Evolutionary conservation across 2,113 vertebrate genomes (phyloP), one percentile per base, ranked within the genome.

Genomic region (Hippocampus guttulatus): DNA sequence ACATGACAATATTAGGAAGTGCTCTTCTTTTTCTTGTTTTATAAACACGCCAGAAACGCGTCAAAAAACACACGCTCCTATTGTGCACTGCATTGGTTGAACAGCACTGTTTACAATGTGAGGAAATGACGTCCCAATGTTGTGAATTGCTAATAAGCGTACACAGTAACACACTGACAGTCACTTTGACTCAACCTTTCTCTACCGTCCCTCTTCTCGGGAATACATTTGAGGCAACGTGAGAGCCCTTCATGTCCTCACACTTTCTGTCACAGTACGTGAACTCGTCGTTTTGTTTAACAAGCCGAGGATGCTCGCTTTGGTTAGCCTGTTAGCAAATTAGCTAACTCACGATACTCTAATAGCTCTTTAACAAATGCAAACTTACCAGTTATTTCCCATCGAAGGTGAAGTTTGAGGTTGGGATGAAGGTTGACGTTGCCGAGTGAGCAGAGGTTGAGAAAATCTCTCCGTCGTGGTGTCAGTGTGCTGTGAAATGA

Each of bases 111-210:
- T 61, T 33, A 33, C 27, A 61, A 69, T 75, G 7, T 49, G 7
- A 73, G 91, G 91, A 92, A 88, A 52, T 92, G 89, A 92, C 86
- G 90, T 90, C 1, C 2, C 5, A 61, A 52, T 83, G 87, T 90
- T 92, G 91, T 88, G 86, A 92, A 90, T 81, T 75, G 81, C 82
- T 71, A 71, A 88, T 83, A 81, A 85, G 84, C 27, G 33, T 79
- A 25, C 57, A 62, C n/a, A n/a, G 8, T 49, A 11, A 6, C 62
- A 52, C 51, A 55, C 45, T 52, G 40, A 61, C 1, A 60, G 14
- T 57, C 43, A 38, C 8, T 25, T 55, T n/a, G 60, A 14, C 67
- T 18, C n/a, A 52, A 27, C 15, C 27, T 8, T 61, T 27, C 45
- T 43, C 63, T 33, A 66, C 67, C 27, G 70, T 58, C 33, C 54